Evolutionary conservation across 2,797 vertebrate species (phyloP), one percentile per base, ranked within the genome.

Genomic region (Crypturellus tataupa): DNA sequence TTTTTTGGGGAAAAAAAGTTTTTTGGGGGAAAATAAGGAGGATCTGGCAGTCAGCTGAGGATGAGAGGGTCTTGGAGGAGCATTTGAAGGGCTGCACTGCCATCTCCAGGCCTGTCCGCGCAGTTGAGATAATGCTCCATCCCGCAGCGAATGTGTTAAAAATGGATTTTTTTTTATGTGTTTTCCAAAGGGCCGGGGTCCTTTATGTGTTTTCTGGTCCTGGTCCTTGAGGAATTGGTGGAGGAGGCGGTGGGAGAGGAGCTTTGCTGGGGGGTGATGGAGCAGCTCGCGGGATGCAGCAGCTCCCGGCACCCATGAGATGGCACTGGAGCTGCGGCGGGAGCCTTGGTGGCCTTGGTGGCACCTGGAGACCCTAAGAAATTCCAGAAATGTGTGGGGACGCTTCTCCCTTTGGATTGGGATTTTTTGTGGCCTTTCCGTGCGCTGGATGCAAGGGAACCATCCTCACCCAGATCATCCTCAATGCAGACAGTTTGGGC

Each of bases 61-160:
- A 37, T 5, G 40, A 65, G 25, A 16, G 7, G 24, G 16, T 9
- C 5, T 64, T 33, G 79, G 62, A 0, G 70, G n/a, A 56, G 6
- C 49, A 91, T 95, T 18, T 5, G 63, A 90, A 97, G 95, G 72
- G 33, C 83, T 97, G 81, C 96, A 92, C 90, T 98, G 96, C 96
- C 97, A 97, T 76, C 98, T 97, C 85, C 92, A 95, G 97, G 93
- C 39, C 81, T 62, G 49, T n/a, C 63, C 9, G 56, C 40, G 19
- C 49, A 85, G 84, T 49, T 58, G 58, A 49, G 35, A 24, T n/a
- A 0, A 0, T 0, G 11, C 56, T 27, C 15, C 47, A 55, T 62
- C 31, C 58, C 12, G 3, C 25, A 11, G 42, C 0, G 11, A 6
- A 4, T 44, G 44, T 44, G 44, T 24, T 47, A 24, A 47, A 47